phyloP scores from a whole-genome alignment of 2,797 vertebrate genomes.

The Gymnothorax javanicus region DNA sequence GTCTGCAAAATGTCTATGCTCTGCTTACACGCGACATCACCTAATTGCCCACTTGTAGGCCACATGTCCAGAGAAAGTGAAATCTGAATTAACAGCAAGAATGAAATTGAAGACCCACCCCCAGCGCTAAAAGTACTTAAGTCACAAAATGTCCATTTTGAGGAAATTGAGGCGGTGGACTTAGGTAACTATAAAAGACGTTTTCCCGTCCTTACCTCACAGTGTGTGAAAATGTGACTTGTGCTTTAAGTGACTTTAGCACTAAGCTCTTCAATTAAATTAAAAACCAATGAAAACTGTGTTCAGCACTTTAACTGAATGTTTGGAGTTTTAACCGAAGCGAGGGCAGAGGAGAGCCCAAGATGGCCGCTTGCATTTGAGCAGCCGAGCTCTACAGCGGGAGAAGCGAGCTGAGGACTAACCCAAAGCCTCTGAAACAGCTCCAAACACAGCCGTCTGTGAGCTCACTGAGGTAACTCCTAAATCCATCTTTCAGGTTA shows the following conservation, averaged over 20 bases:
- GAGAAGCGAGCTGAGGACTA: background rate
- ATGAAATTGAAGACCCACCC: background rate
- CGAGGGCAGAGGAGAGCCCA: background rate
- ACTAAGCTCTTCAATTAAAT: too few species aligned
- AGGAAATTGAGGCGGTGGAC: too few species aligned
- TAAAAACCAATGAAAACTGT: background rate
- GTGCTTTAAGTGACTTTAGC: too few species aligned
- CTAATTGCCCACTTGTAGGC: background rate
- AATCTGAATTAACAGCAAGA: background rate
- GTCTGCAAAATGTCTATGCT: too few species aligned
- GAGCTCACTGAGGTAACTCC: conserved; percentile 73
- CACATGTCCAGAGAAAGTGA: background rate
- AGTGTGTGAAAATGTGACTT: too few species aligned
- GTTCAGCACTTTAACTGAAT: background rate
- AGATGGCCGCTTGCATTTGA: background rate
- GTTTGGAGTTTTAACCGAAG: background rate
- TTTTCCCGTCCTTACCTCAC: too few species aligned
- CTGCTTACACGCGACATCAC: background rate
- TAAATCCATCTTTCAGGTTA: conserved; percentile 54
- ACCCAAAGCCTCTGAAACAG: background rate
- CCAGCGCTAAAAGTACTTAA: too few species aligned
- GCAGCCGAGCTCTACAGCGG: background rate
- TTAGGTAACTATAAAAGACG: too few species aligned
- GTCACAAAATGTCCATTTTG: too few species aligned
- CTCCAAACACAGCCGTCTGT: conserved; percentile 48